Percentiles rank a stretch among this genome's conserved stretches.
phyloP scores from a whole-genome alignment of 1,140 invertebrate genomes.

The Doryteuthis pealeii region DNA sequence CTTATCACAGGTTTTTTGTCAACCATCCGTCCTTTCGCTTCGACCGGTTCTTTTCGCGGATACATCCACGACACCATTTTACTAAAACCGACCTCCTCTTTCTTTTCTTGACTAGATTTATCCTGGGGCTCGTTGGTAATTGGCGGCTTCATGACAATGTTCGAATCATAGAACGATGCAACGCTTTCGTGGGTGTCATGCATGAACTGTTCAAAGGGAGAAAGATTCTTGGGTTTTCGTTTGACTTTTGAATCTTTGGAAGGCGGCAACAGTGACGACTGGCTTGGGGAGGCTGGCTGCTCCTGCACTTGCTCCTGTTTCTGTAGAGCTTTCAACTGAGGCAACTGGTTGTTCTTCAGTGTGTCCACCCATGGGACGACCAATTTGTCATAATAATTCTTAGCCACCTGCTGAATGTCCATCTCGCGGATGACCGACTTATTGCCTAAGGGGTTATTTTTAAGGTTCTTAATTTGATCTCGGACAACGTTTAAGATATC shows the following conservation, averaged over 20 bases:
- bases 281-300: too few species aligned
- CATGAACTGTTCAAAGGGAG: slow-evolving; percentile 15
- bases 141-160: background rate
- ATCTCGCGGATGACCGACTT: background rate
- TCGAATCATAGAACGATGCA: slow-evolving; percentile 1
- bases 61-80: slow-evolving; percentile 12
- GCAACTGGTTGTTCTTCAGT: background rate
- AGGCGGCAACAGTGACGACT: background rate
- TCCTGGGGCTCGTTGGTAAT: background rate
- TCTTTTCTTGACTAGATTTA: background rate
- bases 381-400: slow-evolving; percentile 4
- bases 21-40: slow-evolving; percentile 9
- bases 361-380: background rate
- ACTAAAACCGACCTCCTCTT: slow-evolving; percentile 7
- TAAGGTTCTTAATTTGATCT: background rate
- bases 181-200: slow-evolving; percentile 10
- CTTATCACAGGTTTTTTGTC: slow-evolving; percentile 26
- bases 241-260: background rate
- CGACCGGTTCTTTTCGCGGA: background rate
- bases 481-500: background rate
- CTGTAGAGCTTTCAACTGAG: too few species aligned
- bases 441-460: background rate
- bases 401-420: background rate
- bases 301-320: too few species aligned
- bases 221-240: background rate